Conservation (phyloP, 2,888 invertebrate genomes). For the Teinopalpus imperialis region DNA sequence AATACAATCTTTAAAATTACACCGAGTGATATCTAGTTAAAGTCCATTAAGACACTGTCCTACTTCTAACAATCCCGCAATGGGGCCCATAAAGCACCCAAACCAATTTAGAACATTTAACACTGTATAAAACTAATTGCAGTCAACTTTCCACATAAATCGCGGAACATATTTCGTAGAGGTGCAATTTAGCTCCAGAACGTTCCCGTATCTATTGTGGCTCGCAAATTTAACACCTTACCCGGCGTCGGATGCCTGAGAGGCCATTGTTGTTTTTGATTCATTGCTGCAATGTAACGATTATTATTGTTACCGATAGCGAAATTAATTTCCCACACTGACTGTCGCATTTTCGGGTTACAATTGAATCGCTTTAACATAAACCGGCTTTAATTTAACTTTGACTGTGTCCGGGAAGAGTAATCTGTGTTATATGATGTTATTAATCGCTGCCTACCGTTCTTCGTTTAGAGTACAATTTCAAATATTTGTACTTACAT, state of each 20-base stretch:
- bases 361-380: constrained; percentile 51
- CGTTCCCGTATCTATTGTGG: constrained; percentile 48
- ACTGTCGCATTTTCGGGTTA: constrained; percentile 46
- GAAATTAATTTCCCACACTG: constrained; percentile 68
- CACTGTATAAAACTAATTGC: constrained; percentile 64
- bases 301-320: constrained; percentile 70
- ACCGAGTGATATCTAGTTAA: no score
- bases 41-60: no score
- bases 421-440: background rate
- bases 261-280: constrained; percentile 66
- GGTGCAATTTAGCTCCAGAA: constrained; percentile 50
- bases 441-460: background rate
- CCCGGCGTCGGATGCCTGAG: constrained; percentile 40
- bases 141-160: constrained; percentile 72
- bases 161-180: constrained; percentile 47
- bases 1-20: no score
- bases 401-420: background rate
- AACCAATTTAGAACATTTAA: constrained; percentile 28
- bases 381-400: constrained; percentile 50
- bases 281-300: constrained; percentile 50
- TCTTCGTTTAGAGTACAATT: no score
- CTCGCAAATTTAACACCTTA: constrained; percentile 68
- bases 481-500: no score
- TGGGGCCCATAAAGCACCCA: constrained; percentile 5
- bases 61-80: background rate